A percentile compares a stretch with the other conserved stretches of the same genome.
These are phyloP conservation scores for Zoanthus solanderi DNA, from an alignment of 92 coral and sea anemone species.

Conservation along the genomic window DNA sequence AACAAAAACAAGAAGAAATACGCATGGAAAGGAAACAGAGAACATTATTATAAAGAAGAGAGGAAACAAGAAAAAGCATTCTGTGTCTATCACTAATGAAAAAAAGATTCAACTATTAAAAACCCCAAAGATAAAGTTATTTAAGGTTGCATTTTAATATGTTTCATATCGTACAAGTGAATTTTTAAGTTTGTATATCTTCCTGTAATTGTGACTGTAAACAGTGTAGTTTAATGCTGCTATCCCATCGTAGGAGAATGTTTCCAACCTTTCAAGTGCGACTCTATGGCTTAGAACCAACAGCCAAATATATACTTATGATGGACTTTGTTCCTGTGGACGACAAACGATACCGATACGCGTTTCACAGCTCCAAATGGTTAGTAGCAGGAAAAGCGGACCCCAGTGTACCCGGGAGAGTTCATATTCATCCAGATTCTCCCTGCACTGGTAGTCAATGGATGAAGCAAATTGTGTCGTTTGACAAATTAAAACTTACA, in stretches of 20 bases:
- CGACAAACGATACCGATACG: slow-evolving; percentile 98
- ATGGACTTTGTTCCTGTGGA: slow-evolving; percentile 99
- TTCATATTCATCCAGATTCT: slow-evolving; percentile 98
- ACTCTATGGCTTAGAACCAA: slow-evolving; percentile 90
- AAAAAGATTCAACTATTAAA: too few species aligned
- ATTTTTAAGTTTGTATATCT: too few species aligned
- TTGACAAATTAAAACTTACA: slow-evolving; percentile 96
- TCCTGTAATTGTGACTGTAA: too few species aligned
- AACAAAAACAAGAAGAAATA: too few species aligned
- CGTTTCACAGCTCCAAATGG: slow-evolving; percentile 99
- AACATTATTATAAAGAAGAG: too few species aligned
- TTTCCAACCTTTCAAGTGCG: slow-evolving; percentile 98
- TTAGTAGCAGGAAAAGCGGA: slow-evolving; percentile 99
- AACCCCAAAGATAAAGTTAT: too few species aligned
- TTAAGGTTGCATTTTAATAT: too few species aligned
- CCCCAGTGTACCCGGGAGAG: slow-evolving; percentile 99
- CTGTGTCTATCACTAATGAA: too few species aligned
- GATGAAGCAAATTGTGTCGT: slow-evolving; percentile 99
- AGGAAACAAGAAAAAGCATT: too few species aligned
- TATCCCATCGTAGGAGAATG: slow-evolving; percentile 75
- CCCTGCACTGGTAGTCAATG: slow-evolving; percentile 99
- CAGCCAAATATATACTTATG: slow-evolving; percentile 92
- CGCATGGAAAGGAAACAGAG: too few species aligned
- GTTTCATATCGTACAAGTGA: too few species aligned
- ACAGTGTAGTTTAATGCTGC: too few species aligned